Evolutionary conservation across 2,888 invertebrate genomes (phyloP), one percentile per base, ranked within the genome.

Genomic region (Pseudococcus longispinus): DNA sequence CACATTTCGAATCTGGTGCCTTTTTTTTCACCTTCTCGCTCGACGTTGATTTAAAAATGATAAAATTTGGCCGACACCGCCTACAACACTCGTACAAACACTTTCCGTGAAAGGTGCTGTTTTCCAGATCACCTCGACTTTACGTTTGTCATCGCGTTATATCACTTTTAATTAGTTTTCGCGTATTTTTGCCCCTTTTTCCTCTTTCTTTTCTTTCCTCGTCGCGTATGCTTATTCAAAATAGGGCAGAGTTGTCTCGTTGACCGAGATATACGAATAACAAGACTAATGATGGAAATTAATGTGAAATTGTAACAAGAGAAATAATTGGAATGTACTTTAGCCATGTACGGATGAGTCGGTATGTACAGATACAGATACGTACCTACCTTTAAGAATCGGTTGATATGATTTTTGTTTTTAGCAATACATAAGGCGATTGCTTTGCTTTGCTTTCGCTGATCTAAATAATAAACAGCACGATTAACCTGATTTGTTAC

Each of bases 381-480:
- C n/a, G n/a, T n/a, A n/a, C n/a, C n/a, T n/a, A n/a, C n/a, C n/a
- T 9, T 37, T 37, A 37, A 37, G 77, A 37, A 42, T 37, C 20
- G 77, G 32, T 42, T 80, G 77, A 80, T 80, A 80, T 80, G 77
- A 80, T 80, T 80, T 80, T 80, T 80, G 77, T 80, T 80, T 80
- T 80, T 80, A 55, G 51, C 84, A 37, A 37, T 37, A n/a, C n/a
- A n/a, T n/a, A 55, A 84, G 32, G 60, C 60, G 32, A 84, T 84
- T 32, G 60, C 84, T 55, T 84, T 32, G 60, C 84, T 55, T 84
- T 84, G n/a, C 60, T 84, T 84, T 84, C 60, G 84, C 60, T 60
- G 84, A 84, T 84, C 84, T 84, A 84, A 84, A 84, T 84, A 84
- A 84, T 84, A 51, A 84, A 84, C 84, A 42, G 77, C 77, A 80